Evolutionary conservation across 2,888 invertebrate species (phyloP), one percentile per base, ranked within the genome.

Genomic region (Trichogramma dendrolimi): DNA sequence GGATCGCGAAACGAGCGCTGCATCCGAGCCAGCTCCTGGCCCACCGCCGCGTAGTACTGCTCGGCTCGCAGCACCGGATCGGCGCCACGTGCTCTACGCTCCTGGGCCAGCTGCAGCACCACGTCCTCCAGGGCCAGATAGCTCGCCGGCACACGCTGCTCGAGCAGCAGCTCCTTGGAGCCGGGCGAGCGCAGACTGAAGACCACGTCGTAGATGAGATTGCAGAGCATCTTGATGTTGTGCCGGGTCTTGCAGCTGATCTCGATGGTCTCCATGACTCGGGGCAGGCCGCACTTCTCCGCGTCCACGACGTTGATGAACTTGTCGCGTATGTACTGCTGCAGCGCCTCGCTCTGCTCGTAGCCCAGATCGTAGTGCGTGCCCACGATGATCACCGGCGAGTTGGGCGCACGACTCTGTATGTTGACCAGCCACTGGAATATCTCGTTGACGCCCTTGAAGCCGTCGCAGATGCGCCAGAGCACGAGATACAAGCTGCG

Each of bases 361-460:
- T 85, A 85, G 8, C 92, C 88, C 61, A 91, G 86, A 78, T 99
- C 99, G 71, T 93, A 93, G 80, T 98, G 96, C 0, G 98, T 98
- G 0, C 96, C 98, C 7, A 98, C 91, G 75, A 98, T 94, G 53
- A 98, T 87, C 4, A 96, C 96, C 0, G 96, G 95, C 0, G 97
- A 92, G 74, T 96, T 96, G 0, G 97, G 97, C 1, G 97, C 97
- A 70, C 97, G 85, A 1, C 94, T 92, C 83, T 92, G 87, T 71
- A 95, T 94, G 72, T 94, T 94, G n/a, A 94, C 91, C 48, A 99
- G 85, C 98, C 98, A 99, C 72, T 94, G 91, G 49, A 94, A 84
- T 40, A 99, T 92, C 70, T 92, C 92, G 11, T 90, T 89, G 10
- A 99, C 86, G 0, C 96, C 98, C 69, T 73, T 93, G 86, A 75